These are phyloP conservation scores for Lithophane ornitopus DNA, from an alignment of 2,888 invertebrate species.

Conservation along the genomic window DNA sequence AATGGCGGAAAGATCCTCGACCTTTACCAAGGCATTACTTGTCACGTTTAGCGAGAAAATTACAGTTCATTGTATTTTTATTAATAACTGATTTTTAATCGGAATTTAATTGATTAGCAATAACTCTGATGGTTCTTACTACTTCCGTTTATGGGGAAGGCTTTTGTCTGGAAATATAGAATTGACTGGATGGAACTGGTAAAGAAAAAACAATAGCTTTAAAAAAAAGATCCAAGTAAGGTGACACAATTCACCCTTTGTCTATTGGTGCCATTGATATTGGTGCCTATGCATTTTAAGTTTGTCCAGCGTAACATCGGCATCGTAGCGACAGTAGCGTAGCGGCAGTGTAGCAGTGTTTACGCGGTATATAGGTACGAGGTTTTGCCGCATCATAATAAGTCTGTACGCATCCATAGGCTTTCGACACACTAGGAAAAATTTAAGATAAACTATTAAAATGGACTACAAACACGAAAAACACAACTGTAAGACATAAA, in stretches of 20 bases:
- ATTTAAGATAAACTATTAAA: not conserved
- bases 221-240: no score
- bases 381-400: not conserved
- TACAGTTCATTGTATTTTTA: constrained; percentile 34
- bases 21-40: constrained; percentile 45
- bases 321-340: not conserved
- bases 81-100: constrained; percentile 37
- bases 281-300: not conserved
- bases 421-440: not conserved
- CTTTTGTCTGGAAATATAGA: not conserved
- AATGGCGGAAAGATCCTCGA: constrained; percentile 50
- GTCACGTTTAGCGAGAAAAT: constrained; percentile 33
- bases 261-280: no score
- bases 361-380: not conserved
- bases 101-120: constrained; percentile 33
- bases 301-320: not conserved
- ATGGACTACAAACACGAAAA: not conserved
- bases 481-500: not conserved
- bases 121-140: not conserved
- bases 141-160: constrained; percentile 32
- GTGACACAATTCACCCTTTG: no score
- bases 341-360: not conserved
- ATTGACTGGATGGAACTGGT: not conserved
- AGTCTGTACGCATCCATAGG: no score
- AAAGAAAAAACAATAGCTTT: not conserved